Percentiles rank a stretch among this genome's conserved stretches.
Conservation (phyloP, 1,140 invertebrate genomes). For the Babylonia areolata region DNA sequence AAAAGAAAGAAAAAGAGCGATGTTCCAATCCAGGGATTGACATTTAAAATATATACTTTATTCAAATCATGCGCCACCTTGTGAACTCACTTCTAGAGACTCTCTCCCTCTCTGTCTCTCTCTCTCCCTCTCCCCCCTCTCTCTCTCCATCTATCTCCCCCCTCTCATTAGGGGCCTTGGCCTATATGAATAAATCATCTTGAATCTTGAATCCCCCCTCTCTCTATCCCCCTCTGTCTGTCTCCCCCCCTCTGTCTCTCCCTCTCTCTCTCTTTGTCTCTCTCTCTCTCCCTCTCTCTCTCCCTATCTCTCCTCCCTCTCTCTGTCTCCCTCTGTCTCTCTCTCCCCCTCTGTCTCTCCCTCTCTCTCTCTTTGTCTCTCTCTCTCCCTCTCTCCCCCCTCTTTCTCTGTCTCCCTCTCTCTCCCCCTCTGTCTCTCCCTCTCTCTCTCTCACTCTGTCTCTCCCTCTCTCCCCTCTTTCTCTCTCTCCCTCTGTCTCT, state of each 20-base stretch:
- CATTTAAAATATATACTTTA: no score
- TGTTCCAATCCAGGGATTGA: no score
- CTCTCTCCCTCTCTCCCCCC: neutral
- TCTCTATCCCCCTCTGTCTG: no score
- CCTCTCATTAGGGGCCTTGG: no score
- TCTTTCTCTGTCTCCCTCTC: neutral
- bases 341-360: neutral
- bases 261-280: no score
- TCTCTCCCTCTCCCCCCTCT: neutral
- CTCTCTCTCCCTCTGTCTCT: neutral
- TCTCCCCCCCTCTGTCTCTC: no score
- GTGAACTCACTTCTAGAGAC: no score
- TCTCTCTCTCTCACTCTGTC: neutral
- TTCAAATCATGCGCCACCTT: no score
- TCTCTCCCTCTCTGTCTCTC: neutral
- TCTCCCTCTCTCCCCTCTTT: neutral
- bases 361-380: neutral
- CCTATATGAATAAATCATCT: no score
- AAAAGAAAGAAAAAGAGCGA: no score
- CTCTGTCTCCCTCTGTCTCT: conserved; percentile 1
- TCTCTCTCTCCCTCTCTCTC: neutral
- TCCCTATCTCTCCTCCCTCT: neutral
- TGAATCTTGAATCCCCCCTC: no score
- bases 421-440: neutral
- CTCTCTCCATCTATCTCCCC: no score